These are phyloP conservation scores for Troilus luridus DNA, from an alignment of 2,888 invertebrate species.

Conservation along the genomic window DNA sequence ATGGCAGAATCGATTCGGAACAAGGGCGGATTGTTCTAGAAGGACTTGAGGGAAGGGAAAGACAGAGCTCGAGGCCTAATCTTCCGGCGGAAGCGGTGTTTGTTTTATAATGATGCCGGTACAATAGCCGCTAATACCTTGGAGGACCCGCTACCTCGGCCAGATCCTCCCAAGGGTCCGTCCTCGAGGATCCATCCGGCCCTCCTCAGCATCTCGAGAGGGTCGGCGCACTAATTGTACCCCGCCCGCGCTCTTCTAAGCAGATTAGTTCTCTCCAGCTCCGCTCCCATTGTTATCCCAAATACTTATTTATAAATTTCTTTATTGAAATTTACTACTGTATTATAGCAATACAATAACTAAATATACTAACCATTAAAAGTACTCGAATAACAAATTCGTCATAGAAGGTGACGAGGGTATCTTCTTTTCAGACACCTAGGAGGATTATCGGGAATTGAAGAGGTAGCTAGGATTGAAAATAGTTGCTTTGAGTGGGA, in stretches of 20 bases:
- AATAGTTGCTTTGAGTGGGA: no score
- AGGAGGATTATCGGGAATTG: no score
- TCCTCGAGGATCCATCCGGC: not conserved
- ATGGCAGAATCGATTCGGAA: not conserved
- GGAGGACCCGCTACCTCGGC: conserved; percentile 25
- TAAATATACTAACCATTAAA: no score
- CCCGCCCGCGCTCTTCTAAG: not conserved
- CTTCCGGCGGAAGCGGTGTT: conserved; percentile 41
- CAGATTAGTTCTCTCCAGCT: not conserved
- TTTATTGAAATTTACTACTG: no score
- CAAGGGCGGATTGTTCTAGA: conserved; percentile 26
- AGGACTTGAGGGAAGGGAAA: conserved; percentile 35
- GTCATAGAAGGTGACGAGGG: no score
- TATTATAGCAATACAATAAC: no score
- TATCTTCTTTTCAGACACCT: no score
- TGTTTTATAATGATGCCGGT: conserved; percentile 43
- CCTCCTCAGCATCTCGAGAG: not conserved
- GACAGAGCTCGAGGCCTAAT: conserved; percentile 28
- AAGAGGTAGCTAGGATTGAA: no score
- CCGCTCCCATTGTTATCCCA: not conserved
- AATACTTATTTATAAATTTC: not conserved
- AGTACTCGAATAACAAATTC: no score
- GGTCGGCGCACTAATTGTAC: conserved; percentile 9
- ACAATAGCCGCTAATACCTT: conserved; percentile 50
- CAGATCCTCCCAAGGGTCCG: conserved; percentile 38